A percentile compares a stretch with the other conserved stretches of the same genome.
Conservation (phyloP, 2,888 invertebrate species). For the Ecliptopera silaceata region DNA sequence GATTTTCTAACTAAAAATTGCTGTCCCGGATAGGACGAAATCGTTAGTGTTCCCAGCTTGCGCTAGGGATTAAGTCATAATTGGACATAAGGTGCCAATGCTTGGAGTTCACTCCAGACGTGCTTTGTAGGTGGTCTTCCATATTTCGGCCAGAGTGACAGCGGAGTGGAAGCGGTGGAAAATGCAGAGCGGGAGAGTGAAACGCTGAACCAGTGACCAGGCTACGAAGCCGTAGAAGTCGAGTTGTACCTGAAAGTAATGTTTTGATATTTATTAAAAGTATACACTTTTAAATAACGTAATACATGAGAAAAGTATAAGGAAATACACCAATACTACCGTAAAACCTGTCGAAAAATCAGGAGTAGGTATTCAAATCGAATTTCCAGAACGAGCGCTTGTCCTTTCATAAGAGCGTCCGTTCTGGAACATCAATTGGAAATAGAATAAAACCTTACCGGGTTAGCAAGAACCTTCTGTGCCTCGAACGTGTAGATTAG, state of each 20-base stretch:
- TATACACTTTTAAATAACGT: no score
- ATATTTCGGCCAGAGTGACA: conserved; percentile 96
- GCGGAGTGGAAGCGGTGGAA: conserved; percentile 98
- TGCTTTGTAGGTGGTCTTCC: conserved; percentile 97
- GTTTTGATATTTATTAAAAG: neutral
- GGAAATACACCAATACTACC: no score
- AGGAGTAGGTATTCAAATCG: no score
- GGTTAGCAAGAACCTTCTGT: conserved; percentile 96
- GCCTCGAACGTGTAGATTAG: conserved; percentile 97
- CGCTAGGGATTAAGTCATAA: conserved; percentile 47
- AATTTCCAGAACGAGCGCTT: no score
- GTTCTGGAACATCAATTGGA: no score
- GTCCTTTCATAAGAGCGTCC: no score
- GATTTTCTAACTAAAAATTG: conserved; percentile 72
- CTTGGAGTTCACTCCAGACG: conserved; percentile 88
- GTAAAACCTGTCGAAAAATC: no score
- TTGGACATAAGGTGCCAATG: conserved; percentile 52
- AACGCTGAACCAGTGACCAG: conserved; percentile 96
- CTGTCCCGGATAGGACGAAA: conserved; percentile 78
- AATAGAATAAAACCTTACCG: conserved; percentile 79
- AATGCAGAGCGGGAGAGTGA: conserved; percentile 96
- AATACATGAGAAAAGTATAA: no score
- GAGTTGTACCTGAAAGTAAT: conserved; percentile 85
- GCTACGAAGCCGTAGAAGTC: conserved; percentile 96
- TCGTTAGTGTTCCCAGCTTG: conserved; percentile 52